Evolutionary conservation across 2,888 invertebrate genomes (phyloP), one percentile per base, ranked within the genome.

Genomic region (Drosophila melanocephala): DNA sequence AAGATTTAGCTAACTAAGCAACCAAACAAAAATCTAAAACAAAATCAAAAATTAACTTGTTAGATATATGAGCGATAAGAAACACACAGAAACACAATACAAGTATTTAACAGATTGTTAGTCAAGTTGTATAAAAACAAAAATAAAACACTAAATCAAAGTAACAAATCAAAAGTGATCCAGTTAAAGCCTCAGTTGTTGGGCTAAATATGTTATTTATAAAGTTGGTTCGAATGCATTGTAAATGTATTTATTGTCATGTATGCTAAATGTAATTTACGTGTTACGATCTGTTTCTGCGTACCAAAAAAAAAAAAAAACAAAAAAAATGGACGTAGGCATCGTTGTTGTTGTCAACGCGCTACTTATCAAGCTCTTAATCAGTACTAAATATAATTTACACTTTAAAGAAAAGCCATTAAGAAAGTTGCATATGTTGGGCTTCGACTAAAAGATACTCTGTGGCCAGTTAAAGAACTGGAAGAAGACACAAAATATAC

Each of bases 221-320:
- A 86, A 81, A 73, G 81, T 86, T 81, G 79, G 74, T 84, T 86
- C 76, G 81, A 83, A 83, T 74, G 81, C 79, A 79, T 75, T 79
- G 72, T 67, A 72, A 79, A 75, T 76, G 79, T 79, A 67, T 62
- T 79, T 72, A 70, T 76, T 77, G 77, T 76, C 73, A 63, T 63
- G 73, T 81, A 84, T 68, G 84, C 76, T 72, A 78, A 73, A 73
- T 71, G 75, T 82, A 73, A 65, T 64, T 75, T 47, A 69, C 52
- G 26, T 79, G 53, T 73, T 65, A 52, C 65, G 74, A 76, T 74
- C 76, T 73, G 72, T 64, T 65, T n/a, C 37, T 42, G 10, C 39
- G 39, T 42, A 44, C 53, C 9, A 33, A 22, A 26, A 32, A 32
- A 26, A 26, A 32, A 32, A 26, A 26, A 32, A 22, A 30, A n/a